phyloP scores from a whole-genome alignment of 2,113 vertebrate genomes.

The Erythrocebus patas region DNA sequence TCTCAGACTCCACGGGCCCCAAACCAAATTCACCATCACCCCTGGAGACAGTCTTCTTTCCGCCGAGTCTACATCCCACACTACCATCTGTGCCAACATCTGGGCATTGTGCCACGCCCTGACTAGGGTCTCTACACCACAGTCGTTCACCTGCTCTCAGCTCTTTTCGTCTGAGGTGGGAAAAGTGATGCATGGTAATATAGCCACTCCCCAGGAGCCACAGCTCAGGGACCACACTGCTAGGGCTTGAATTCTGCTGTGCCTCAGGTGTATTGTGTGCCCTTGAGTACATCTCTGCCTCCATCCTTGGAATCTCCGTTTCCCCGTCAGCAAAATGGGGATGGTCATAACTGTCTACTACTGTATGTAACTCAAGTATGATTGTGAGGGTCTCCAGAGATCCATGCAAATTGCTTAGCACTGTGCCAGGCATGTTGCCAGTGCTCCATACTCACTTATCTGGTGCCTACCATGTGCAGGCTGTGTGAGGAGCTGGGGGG shows the following conservation, averaged over 20 bases:
- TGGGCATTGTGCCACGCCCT: neutral
- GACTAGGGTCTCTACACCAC: neutral
- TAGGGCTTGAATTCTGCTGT: neutral
- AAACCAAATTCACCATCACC: neutral
- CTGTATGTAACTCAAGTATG: neutral
- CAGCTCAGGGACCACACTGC: neutral
- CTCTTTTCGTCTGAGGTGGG: neutral
- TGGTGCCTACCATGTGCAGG: neutral
- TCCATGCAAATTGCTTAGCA: accelerated
- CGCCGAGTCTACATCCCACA: neutral
- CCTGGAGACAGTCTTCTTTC: neutral
- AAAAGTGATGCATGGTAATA: neutral
- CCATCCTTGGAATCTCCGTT: neutral
- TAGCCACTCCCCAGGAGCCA: neutral
- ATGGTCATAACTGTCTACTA: neutral
- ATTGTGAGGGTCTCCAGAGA: no score
- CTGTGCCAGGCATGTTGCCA: accelerated
- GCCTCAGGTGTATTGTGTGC: neutral
- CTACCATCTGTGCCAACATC: neutral
- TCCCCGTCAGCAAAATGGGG: neutral
- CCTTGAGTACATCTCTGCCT: neutral
- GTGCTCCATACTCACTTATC: neutral
- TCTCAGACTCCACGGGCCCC: neutral
- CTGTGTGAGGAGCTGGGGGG: neutral
- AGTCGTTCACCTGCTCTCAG: neutral